phyloP scores from a whole-genome alignment of 2,113 vertebrate species.

The Ophthalmolycus amberensis region DNA sequence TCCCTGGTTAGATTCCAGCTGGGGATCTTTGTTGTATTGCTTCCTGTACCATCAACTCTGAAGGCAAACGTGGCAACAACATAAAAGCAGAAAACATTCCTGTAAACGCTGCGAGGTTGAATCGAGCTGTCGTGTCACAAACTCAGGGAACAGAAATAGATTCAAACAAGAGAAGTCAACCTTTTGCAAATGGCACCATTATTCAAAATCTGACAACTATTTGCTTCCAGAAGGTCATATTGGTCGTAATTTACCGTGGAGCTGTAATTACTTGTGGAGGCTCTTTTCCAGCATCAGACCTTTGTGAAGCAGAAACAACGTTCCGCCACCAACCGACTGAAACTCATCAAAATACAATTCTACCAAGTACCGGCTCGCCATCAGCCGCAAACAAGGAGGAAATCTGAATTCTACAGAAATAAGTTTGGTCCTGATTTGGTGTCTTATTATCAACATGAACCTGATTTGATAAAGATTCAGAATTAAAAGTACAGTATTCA shows the following conservation, averaged over 20 bases:
- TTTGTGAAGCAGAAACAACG: background rate
- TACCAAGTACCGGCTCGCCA: background rate
- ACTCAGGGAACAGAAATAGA: background rate
- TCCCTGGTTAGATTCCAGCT: too few species aligned
- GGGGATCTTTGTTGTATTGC: too few species aligned
- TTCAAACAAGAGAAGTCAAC: background rate
- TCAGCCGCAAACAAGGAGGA: too few species aligned
- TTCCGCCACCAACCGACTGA: background rate
- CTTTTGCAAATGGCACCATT: constrained; percentile 35
- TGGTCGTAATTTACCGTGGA: background rate
- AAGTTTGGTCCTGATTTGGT: background rate
- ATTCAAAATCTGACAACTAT: constrained; percentile 3
- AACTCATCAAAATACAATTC: too few species aligned
- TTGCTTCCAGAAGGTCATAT: constrained; percentile 14
- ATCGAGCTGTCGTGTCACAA: background rate
- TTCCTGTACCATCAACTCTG: too few species aligned
- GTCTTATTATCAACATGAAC: background rate
- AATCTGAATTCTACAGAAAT: background rate
- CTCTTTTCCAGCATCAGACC: background rate
- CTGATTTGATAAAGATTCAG: background rate
- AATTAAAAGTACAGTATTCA: too few species aligned
- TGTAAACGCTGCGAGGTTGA: background rate
- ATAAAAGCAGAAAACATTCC: too few species aligned
- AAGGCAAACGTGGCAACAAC: too few species aligned
- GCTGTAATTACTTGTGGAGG: background rate